These are phyloP conservation scores for Bemisia tabaci DNA, from an alignment of 1,140 invertebrate genomes.

Conservation along the genomic window DNA sequence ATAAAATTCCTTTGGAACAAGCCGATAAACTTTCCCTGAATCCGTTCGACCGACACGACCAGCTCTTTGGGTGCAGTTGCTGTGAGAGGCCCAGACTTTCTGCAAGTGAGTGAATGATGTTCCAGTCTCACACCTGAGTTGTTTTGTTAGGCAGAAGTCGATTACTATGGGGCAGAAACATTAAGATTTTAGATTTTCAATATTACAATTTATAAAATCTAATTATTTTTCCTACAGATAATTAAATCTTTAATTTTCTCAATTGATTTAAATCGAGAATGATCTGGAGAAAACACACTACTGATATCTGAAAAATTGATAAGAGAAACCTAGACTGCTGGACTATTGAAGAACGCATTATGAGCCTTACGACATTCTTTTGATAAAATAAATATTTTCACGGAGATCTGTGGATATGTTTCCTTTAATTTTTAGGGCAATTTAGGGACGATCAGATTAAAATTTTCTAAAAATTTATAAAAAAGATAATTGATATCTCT, in stretches of 20 bases:
- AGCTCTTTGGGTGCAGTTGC: constrained; percentile 76
- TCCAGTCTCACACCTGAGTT: constrained; percentile 49
- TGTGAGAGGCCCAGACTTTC: constrained; percentile 75
- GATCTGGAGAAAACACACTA: no score
- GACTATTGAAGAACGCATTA: no score
- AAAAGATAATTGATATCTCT: no score
- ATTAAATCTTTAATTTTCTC: not conserved
- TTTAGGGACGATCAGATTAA: no score
- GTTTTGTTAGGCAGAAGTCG: constrained; percentile 89
- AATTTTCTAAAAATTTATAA: no score
- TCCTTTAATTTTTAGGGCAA: no score
- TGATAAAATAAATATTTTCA: no score
- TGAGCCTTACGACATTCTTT: no score
- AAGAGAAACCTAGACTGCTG: no score
- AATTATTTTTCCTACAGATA: constrained; percentile 1
- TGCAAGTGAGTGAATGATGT: constrained; percentile 70
- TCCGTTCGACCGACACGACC: constrained; percentile 79
- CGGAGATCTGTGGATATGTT: no score
- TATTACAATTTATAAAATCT: not conserved
- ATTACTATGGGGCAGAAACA: constrained; percentile 50
- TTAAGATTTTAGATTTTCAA: not conserved
- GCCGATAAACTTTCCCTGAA: constrained; percentile 72
- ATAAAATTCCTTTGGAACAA: constrained; percentile 64
- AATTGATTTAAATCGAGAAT: no score
- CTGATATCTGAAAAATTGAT: no score